Conservation (phyloP, 2,113 vertebrate species). For the Cynopterus brachyotis region DNA sequence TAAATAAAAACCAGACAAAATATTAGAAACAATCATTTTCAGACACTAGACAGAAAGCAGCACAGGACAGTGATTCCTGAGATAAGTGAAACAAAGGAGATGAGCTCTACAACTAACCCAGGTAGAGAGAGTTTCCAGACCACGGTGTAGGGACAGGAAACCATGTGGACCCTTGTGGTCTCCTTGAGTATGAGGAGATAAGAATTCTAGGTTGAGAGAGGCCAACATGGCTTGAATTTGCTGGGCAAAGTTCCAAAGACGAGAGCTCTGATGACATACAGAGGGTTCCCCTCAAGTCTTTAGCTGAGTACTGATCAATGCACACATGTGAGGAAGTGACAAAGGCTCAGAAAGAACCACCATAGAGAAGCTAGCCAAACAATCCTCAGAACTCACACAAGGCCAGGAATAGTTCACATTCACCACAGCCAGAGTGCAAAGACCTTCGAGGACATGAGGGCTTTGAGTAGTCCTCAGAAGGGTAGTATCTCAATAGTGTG, state of each 20-base stretch:
- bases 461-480: not conserved
- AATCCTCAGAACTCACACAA: not conserved
- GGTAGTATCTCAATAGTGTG: not conserved
- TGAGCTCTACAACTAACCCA: not conserved
- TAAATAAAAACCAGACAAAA: slow-evolving; percentile 20
- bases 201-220: not conserved
- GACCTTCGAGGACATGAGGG: not conserved
- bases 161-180: not conserved
- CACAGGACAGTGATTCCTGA: not conserved
- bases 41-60: not conserved
- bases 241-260: not conserved
- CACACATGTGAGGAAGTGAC: not conserved
- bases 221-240: not conserved
- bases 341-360: not conserved
- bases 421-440: not conserved
- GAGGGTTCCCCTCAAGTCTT: not conserved
- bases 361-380: not conserved
- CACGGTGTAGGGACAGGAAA: not conserved
- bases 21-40: not conserved
- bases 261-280: not conserved
- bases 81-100: not conserved
- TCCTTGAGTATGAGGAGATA: not conserved
- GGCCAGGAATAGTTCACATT: not conserved
- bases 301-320: not conserved
- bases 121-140: not conserved